Evolutionary conservation across 2,113 vertebrate genomes (phyloP).

Genomic region (rat (Rattus norvegicus)): GRCr8 NC_086023.1:74805501-74806000

Average conservation of each 20-base stretch:
- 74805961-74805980: not conserved
- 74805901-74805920: not conserved
- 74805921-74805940: not conserved
- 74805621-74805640: too few species aligned
- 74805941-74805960: not conserved
- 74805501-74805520: not conserved
- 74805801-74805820: not conserved
- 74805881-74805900: not conserved
- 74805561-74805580: too few species aligned
- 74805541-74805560: not conserved
- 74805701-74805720: too few species aligned
- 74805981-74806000: not conserved
- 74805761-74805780: too few species aligned
- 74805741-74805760: too few species aligned
- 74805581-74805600: too few species aligned
- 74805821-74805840: not conserved
- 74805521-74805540: not conserved
- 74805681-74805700: too few species aligned
- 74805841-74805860: not conserved
- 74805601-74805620: too few species aligned
- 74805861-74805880: not conserved
- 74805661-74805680: too few species aligned
- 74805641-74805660: too few species aligned
- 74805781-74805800: not conserved
- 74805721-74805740: too few species aligned